phyloP scores from a whole-genome alignment of 2,888 invertebrate species.

The Pegoplata infirma region DNA sequence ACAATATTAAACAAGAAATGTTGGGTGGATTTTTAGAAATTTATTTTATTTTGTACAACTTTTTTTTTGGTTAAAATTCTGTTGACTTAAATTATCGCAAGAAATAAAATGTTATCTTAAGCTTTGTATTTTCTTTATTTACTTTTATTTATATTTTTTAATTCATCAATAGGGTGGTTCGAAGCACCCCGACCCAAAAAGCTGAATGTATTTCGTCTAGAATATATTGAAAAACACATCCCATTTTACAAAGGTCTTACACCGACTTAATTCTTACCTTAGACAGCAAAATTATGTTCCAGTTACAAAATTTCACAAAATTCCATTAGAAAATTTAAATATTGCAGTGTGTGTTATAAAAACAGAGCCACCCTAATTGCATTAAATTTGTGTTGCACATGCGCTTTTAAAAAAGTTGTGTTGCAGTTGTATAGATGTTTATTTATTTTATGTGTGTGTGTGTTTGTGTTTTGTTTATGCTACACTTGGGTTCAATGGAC shows the following conservation, averaged over 20 bases:
- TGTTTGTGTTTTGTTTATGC: slow-evolving; percentile 54
- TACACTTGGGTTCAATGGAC: slow-evolving; percentile 63
- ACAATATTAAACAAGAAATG: not conserved
- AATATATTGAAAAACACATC: too few species aligned
- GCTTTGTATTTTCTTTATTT: slow-evolving; percentile 12
- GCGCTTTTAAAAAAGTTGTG: slow-evolving; percentile 41
- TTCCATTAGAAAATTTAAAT: too few species aligned
- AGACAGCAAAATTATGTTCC: too few species aligned
- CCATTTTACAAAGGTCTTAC: too few species aligned
- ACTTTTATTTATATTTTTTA: not conserved
- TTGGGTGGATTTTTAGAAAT: not conserved
- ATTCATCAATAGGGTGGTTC: slow-evolving; percentile 15
- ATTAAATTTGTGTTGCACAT: slow-evolving; percentile 52
- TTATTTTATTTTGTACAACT: not conserved
- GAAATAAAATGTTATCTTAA: slow-evolving; percentile 29
- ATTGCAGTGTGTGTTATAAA: too few species aligned
- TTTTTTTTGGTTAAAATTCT: slow-evolving; percentile 7
- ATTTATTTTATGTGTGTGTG: not conserved
- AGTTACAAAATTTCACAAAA: too few species aligned
- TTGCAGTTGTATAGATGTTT: slow-evolving; percentile 26
- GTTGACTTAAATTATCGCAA: slow-evolving; percentile 22
- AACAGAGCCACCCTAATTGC: too few species aligned
- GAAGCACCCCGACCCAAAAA: too few species aligned
- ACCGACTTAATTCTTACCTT: too few species aligned
- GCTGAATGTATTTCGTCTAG: too few species aligned